Conservation (phyloP, 2,797 vertebrate genomes). For the Lepus oiostolus region DNA sequence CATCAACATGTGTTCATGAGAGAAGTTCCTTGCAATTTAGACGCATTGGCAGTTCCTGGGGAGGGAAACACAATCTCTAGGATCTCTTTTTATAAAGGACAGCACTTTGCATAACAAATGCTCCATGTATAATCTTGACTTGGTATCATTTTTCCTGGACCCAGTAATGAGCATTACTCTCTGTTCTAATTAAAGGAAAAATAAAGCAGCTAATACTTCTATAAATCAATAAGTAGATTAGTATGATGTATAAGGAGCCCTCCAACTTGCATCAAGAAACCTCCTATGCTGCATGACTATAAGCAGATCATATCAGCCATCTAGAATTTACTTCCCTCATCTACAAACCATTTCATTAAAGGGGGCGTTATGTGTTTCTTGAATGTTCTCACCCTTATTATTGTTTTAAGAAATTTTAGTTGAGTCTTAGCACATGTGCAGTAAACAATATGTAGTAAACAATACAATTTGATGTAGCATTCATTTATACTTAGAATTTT, state of each 20-base stretch:
- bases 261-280: not conserved
- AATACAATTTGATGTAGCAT: not conserved
- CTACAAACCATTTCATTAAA: slow-evolving; percentile 18
- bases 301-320: not conserved
- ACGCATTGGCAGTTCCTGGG: not conserved
- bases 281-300: not conserved
- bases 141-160: slow-evolving; percentile 28
- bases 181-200: slow-evolving; percentile 24
- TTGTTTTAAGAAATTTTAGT: not conserved
- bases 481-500: slow-evolving; percentile 1
- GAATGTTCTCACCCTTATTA: not conserved
- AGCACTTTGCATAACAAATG: slow-evolving; percentile 46
- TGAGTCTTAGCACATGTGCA: not conserved
- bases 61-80: not conserved
- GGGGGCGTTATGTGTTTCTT: not conserved
- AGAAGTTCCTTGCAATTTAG: not conserved
- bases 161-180: slow-evolving; percentile 1
- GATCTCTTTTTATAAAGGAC: slow-evolving; percentile 27
- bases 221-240: not conserved
- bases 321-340: not conserved
- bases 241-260: not conserved
- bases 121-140: slow-evolving; percentile 5
- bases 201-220: slow-evolving; percentile 1
- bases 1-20: not conserved
- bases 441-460: not conserved